Conservation (phyloP, 2,888 invertebrate genomes). For the Chrysodeixis includens region DNA sequence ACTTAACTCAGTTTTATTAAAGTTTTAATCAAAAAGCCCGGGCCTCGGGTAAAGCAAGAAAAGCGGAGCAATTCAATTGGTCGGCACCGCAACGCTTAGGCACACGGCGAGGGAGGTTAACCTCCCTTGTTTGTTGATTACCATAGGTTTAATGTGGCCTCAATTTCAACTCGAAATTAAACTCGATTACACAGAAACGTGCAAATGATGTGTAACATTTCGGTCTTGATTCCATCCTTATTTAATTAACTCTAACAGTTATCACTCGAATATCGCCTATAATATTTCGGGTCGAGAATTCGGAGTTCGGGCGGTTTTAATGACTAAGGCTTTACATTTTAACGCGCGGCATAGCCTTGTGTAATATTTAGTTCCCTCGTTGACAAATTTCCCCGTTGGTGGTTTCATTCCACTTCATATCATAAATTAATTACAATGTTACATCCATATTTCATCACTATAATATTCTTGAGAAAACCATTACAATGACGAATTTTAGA, state of each 20-base stretch:
- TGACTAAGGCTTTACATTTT: constrained; percentile 57
- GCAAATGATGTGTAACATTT: constrained; percentile 41
- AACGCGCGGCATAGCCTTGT: constrained; percentile 53
- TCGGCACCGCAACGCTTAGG: constrained; percentile 52
- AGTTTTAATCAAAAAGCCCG: constrained; percentile 67
- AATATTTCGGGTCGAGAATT: constrained; percentile 44
- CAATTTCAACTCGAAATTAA: constrained; percentile 54
- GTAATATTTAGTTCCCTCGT: constrained; percentile 61
- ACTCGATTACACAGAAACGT: constrained; percentile 39
- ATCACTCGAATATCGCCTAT: constrained; percentile 35
- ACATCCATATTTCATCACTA: constrained; percentile 47
- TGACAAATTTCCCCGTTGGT: constrained; percentile 62
- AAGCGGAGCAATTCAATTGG: constrained; percentile 65
- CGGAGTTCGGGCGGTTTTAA: constrained; percentile 55
- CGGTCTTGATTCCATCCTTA: constrained; percentile 27
- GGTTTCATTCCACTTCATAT: constrained; percentile 59
- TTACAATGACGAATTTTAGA: constrained; percentile 28
- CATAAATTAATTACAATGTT: constrained; percentile 57
- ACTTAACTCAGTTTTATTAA: constrained; percentile 62
- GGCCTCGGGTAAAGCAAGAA: constrained; percentile 57
- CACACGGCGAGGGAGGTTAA: constrained; percentile 45
- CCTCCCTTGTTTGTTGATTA: constrained; percentile 52
- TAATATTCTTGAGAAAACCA: constrained; percentile 24
- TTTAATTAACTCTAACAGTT: constrained; percentile 41
- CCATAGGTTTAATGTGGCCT: constrained; percentile 44